phyloP scores from a whole-genome alignment of 1,140 invertebrate species.

The Camponotus vicinus region DNA sequence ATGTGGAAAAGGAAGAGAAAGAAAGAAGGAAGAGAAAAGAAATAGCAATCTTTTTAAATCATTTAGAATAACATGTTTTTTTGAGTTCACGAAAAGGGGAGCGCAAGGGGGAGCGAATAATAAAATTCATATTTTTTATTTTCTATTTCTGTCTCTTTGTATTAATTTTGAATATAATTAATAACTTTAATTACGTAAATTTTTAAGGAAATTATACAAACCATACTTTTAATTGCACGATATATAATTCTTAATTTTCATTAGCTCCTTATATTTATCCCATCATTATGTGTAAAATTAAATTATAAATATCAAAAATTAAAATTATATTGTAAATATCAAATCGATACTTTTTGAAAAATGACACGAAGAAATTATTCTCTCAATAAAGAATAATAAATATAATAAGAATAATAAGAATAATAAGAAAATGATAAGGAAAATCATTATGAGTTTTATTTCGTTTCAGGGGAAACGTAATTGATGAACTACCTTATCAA shows the following conservation, averaged over 20 bases:
- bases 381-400: background rate
- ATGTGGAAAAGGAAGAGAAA: background rate
- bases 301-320: background rate
- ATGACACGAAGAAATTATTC: background rate
- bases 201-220: no score
- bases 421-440: background rate
- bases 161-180: no score
- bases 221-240: no score
- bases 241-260: background rate
- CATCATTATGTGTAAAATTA: background rate
- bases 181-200: no score
- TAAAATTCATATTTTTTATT: no score
- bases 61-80: background rate
- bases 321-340: background rate
- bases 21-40: background rate
- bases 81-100: background rate
- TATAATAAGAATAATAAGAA: background rate
- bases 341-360: background rate
- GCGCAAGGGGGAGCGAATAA: background rate
- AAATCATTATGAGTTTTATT: background rate
- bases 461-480: slow-evolving; percentile 90
- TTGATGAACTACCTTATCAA: slow-evolving; percentile 91
- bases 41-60: background rate
- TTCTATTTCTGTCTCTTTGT: no score
- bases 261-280: background rate